Conservation (phyloP, 2,888 invertebrate species). For the Hemicrepidius hirtus region DNA sequence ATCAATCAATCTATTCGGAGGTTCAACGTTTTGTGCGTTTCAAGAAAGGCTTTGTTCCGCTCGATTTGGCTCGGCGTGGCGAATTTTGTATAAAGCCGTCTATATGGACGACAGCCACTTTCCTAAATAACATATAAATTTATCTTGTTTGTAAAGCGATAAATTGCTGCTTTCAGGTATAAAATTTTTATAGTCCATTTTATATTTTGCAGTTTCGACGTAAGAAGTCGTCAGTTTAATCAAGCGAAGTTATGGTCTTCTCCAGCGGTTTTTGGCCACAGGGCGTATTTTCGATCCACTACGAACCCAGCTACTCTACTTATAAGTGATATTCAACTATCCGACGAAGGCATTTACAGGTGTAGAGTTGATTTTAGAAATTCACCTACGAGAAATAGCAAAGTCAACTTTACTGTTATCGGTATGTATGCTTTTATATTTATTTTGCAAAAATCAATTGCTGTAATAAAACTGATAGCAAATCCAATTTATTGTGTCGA, state of each 20-base stretch:
- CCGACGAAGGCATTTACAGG: conserved; percentile 82
- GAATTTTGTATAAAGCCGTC: conserved; percentile 53
- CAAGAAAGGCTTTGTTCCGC: conserved; percentile 52
- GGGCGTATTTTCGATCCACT: conserved; percentile 76
- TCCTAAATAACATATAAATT: conserved; percentile 51
- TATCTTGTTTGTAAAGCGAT: conserved; percentile 41
- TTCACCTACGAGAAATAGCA: conserved; percentile 82
- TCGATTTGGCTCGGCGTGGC: conserved; percentile 45
- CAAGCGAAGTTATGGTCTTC: conserved; percentile 77
- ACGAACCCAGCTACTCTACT: conserved; percentile 76
- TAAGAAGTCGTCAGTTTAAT: conserved; percentile 74
- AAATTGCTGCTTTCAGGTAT: conserved; percentile 38
- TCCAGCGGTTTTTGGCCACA: conserved; percentile 74
- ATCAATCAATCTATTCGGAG: conserved; percentile 53
- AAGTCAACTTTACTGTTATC: conserved; percentile 84
- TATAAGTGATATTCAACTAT: conserved; percentile 75
- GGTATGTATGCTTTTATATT: conserved; percentile 73
- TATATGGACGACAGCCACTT: conserved; percentile 59
- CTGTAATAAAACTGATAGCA: background rate
- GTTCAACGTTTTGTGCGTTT: conserved; percentile 48
- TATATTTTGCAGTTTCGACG: conserved; percentile 75
- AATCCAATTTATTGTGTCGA: background rate
- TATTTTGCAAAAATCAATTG: conserved; percentile 3
- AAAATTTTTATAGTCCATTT: conserved; percentile 35
- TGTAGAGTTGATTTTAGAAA: conserved; percentile 85